Conservation (phyloP, 2,113 vertebrate species). For the Rhabdornis inornatus region DNA sequence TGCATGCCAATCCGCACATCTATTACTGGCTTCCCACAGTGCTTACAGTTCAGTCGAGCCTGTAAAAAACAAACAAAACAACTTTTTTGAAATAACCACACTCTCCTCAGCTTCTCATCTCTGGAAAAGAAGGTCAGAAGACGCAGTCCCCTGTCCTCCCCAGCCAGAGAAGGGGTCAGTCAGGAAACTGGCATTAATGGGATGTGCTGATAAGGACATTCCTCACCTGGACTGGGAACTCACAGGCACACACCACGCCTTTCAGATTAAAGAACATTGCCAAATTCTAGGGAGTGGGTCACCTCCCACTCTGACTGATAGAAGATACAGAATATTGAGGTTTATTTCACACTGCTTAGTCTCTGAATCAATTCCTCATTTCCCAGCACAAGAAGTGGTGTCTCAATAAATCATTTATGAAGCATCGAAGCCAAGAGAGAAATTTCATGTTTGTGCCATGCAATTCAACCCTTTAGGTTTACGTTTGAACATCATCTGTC, state of each 20-base stretch:
- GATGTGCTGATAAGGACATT: not conserved
- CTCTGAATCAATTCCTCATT: not conserved
- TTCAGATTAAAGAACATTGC: not conserved
- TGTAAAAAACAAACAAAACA: conserved; percentile 54
- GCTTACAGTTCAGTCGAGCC: conserved; percentile 99
- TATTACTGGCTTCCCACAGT: conserved; percentile 97
- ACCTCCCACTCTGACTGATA: not conserved
- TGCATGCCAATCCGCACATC: conserved; percentile 98
- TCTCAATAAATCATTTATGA: not conserved
- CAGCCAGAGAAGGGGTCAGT: not conserved
- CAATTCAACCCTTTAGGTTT: not conserved
- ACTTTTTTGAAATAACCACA: not conserved
- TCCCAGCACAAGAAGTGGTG: not conserved
- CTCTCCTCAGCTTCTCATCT: not conserved
- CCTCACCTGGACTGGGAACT: not conserved
- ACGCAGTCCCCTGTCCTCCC: not conserved
- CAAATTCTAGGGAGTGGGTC: not conserved
- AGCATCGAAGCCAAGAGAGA: not conserved
- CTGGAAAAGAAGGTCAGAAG: not conserved
- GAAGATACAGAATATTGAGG: not conserved
- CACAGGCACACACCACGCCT: accelerated
- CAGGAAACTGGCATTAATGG: not conserved
- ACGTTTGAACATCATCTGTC: not conserved
- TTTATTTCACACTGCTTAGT: not conserved
- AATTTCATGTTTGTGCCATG: not conserved